Evolutionary conservation across 2,113 vertebrate genomes (phyloP), one percentile per base, ranked within the genome.

Genomic region (Scophthalmus maximus): DNA sequence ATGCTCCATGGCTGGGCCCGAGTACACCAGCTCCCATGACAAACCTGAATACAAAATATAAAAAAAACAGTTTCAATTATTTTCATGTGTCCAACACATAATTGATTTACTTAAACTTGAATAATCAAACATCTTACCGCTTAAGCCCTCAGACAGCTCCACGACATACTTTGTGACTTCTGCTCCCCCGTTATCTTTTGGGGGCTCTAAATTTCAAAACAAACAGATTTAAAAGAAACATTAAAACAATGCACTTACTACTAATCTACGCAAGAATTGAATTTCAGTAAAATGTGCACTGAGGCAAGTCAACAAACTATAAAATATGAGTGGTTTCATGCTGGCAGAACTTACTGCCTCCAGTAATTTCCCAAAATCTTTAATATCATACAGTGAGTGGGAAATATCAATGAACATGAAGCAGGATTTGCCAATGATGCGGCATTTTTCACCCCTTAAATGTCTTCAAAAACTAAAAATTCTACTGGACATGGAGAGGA

Each of bases 121-220:
- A 46, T 22, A 8, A 20, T 30, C 8, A 2, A 8, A 47, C 2
- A 73, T 90, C 95, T 80, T 87, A 97, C 97, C 96, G 29, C 89
- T 96, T 74, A 91, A 76, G 25, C 95, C 95, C 88, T 97, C 96
- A 38, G 95, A 95, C 60, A 98, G 94, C 81, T 99, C 96, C 84
- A 96, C 94, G 42, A 96, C 82, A 1, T 97, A 98, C 0, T 96
- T 95, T 36, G 93, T 95, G 83, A 99, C 93, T 77, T 94, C 86
- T 77, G 95, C 94, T 18, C 97, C 97, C 73, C 97, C 97, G n/a
- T 1, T 94, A 64, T 98, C 97, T 93, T 95, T 97, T 17, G 97
- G 97, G 2, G 96, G 92, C 76, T 97, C 97, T 99, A 65, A 29
- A 76, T 74, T 84, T 68, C 2, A 88, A 87, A 30, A 60, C 40